Percentiles rank a stretch among this genome's conserved stretches.
These are phyloP conservation scores for Rattus rattus DNA, from an alignment of 2,113 vertebrate species.

Conservation along the genomic window DNA sequence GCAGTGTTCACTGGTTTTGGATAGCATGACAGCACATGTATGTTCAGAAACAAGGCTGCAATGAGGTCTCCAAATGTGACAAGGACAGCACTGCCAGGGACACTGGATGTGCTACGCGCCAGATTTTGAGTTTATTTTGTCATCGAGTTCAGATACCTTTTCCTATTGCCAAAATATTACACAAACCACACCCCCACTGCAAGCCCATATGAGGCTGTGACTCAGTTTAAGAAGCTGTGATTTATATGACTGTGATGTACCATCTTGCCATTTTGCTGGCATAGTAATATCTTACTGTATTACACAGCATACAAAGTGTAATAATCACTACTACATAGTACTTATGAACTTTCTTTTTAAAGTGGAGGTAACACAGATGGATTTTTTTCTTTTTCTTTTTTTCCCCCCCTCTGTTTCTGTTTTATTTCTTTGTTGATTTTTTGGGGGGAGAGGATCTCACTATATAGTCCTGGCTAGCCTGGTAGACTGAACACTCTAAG, in stretches of 20 bases:
- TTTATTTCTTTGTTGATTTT: not conserved
- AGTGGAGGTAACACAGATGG: not conserved
- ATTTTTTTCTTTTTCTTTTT: not conserved
- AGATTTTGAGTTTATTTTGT: not conserved
- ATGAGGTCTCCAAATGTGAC: not conserved
- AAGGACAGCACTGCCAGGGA: not conserved
- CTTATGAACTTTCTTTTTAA: too few relatives aligned
- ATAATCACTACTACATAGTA: too few relatives aligned
- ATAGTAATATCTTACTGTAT: too few relatives aligned
- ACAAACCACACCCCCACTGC: too few relatives aligned
- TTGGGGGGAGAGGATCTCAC: not conserved
- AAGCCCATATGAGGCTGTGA: too few relatives aligned
- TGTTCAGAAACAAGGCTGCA: not conserved
- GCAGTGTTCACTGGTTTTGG: not conserved
- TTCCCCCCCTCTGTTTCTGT: not conserved
- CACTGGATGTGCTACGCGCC: not conserved
- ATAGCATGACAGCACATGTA: too few relatives aligned
- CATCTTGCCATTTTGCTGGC: too few relatives aligned
- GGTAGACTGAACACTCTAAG: not conserved
- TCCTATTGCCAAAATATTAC: not conserved
- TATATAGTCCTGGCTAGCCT: not conserved
- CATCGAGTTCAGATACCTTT: not conserved
- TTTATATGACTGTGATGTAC: too few relatives aligned
- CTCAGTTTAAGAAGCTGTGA: too few relatives aligned
- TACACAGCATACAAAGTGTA: too few relatives aligned